A percentile compares a stretch with the other conserved stretches of the same genome.
These are phyloP conservation scores for Rhabdomys pumilio DNA, from an alignment of 2,797 vertebrate species.

Conservation along the genomic window DNA sequence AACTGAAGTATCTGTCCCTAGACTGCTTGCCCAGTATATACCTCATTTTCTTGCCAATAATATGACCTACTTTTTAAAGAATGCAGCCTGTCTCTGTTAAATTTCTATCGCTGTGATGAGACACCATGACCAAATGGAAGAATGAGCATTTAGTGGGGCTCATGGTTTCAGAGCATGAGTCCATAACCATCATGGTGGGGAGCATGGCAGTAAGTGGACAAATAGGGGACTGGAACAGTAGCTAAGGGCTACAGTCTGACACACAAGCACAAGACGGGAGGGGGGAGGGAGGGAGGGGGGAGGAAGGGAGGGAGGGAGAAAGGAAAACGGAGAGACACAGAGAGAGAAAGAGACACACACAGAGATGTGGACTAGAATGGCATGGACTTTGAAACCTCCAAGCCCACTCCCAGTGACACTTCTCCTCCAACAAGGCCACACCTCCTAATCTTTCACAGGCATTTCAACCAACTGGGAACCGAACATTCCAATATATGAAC, in stretches of 20 bases:
- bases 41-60: background rate
- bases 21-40: background rate
- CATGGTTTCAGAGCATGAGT: background rate
- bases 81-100: background rate
- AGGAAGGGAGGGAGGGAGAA: background rate
- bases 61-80: conserved; percentile 3
- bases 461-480: background rate
- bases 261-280: background rate
- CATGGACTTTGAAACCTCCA: background rate
- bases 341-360: background rate
- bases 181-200: background rate
- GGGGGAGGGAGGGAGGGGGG: fast-evolving
- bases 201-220: background rate
- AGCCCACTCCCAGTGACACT: background rate
- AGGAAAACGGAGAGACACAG: background rate
- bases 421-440: background rate
- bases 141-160: background rate
- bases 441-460: background rate
- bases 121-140: background rate
- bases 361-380: background rate
- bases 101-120: background rate
- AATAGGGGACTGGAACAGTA: background rate
- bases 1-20: background rate
- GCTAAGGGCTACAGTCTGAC: background rate
- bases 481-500: background rate